Base-by-base conservation (phyloP, 2,888 invertebrate genomes). In the Chorisops tibialis region DNA sequence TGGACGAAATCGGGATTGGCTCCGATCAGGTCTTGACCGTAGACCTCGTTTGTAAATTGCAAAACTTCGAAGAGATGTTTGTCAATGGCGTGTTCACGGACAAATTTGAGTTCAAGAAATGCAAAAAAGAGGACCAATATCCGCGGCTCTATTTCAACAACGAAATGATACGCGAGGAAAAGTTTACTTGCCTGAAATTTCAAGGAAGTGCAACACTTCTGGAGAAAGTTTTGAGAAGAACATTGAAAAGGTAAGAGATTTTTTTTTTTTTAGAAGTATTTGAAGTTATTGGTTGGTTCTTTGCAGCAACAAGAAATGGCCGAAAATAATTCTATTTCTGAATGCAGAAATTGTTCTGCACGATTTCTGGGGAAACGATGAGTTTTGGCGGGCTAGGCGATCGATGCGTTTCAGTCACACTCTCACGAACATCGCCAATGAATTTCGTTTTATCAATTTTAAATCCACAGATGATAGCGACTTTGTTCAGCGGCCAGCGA, bases 341-440 rank as follows among this genome's bases (percentile, higher is more conserved):
- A 88, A 89, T 73, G 93, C 90, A 12, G 96, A 96, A 80, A 88
- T 93, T 62, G 86, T 91, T 1, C 75, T 96, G 19, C 96, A 96
- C 74, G 88, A 94, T 70, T 79, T 80, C n/a, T 97, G 91, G 78
- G 96, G 96, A 1, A 87, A 87, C 45, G 79, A 80, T 59, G 78
- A 84, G 22, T 97, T 91, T 75, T 97, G 97, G 97, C 80, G 82
- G 68, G 91, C 89, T 18, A 81, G 93, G 64, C 83, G 93, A 68
- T 97, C 97, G 71, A 94, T 98, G 93, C 83, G 91, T 68, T 98
- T 96, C 75, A 87, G 88, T 62, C 79, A 80, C 51, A 75, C 84
- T 14, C 81, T 99, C 0, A 74, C 83, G 9, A 68, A 81, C 49
- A 81, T 87, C 37, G 96, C 93, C 0, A 81, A 83, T 58, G 74